Base-by-base conservation (phyloP, 2,113 vertebrate species). In the Pseudorectes ferrugineus region DNA sequence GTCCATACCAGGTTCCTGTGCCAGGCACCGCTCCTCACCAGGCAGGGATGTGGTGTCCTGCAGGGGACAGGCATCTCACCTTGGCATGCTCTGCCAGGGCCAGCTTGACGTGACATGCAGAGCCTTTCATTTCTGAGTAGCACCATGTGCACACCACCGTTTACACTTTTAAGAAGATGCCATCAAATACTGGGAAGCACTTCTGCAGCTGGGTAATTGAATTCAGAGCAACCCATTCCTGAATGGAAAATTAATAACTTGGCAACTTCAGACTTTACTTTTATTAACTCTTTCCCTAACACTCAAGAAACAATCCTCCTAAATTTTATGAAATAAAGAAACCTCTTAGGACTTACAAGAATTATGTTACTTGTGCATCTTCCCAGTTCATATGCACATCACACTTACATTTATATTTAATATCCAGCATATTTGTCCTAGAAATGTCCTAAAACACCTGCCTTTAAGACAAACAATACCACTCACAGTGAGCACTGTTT, bases 11-110 rank as follows among this genome's bases (percentile, higher is more conserved):
- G 25, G 33, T 28, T 76, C 6, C 2, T 28, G 54, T 0, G 2
- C 16, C 0, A 0, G 45, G 54, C 2, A 0, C 49, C 61, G 63
- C 28, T 74, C 23, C 21, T n/a, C 14, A 6, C 11, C 0, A 0
- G 26, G 18, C 33, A 22, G 83, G 68, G 86, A 43, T 51, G 35
- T 1, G 10, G 12, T 0, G 11, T 42, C 84, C 58, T 36, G 58
- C 3, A 9, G 48, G 11, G 14, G 21, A 86, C 46, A 23, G 23
- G n/a, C 0, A 2, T 10, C 42, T 35, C 46, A 77, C 76, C 61
- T 71, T 42, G 76, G 42, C 68, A 58, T 0, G 0, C 33, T 42
- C 74, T 65, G 74, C 67, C 28, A 25, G 1, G 2, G 22, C 26
- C 45, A 85, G 5, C 71, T 52, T 58, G 71, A 14, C 0, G 0